Conservation (phyloP, 2,113 vertebrate species). For the Corvus cornix region DNA sequence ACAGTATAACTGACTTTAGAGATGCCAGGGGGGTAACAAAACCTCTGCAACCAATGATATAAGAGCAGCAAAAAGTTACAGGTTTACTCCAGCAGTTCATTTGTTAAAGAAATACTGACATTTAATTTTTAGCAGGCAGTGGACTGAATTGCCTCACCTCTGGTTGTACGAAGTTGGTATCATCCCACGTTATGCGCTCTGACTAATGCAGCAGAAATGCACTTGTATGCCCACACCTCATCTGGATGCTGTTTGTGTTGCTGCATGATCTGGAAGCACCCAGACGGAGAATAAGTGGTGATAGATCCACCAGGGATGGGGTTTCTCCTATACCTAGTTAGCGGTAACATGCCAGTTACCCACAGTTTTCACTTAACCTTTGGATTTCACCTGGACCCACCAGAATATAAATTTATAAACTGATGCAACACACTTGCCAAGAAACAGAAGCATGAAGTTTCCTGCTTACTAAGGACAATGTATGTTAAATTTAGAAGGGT, state of each 20-base stretch:
- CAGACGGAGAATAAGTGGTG: not conserved
- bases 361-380: not conserved
- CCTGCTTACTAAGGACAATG: not conserved
- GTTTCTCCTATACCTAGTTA: not conserved
- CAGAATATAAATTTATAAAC: not conserved
- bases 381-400: not conserved
- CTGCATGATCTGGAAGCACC: not conserved
- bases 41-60: not conserved
- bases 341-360: not conserved
- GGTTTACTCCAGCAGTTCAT: not conserved
- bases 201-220: slow-evolving; percentile 36
- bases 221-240: not conserved
- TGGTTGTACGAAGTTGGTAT: not conserved
- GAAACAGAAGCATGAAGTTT: not conserved
- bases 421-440: not conserved
- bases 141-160: not conserved
- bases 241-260: not conserved
- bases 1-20: not conserved
- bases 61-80: not conserved
- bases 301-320: not conserved
- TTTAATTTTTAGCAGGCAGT: not conserved
- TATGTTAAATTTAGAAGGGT: not conserved
- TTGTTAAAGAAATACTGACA: not conserved
- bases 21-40: not conserved
- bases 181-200: not conserved